A percentile compares a stretch with the other conserved stretches of the same genome.
These are phyloP conservation scores for Lucifuga dentata DNA, from an alignment of 2,113 vertebrate species.

Conservation along the genomic window DNA sequence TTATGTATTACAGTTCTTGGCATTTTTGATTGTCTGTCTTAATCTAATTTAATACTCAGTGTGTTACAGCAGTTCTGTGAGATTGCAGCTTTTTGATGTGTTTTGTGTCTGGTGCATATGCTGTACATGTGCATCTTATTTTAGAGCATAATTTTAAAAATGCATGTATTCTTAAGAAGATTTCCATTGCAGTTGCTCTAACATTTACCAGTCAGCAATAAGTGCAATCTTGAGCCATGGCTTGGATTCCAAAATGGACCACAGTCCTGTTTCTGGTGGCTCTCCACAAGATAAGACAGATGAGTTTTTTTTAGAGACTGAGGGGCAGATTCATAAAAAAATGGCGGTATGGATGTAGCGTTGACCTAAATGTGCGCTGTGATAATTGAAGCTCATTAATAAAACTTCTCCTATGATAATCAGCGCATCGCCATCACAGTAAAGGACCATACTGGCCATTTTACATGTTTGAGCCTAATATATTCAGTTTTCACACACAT, in stretches of 20 bases:
- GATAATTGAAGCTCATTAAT: too few relatives aligned
- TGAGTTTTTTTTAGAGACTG: conserved; percentile 6
- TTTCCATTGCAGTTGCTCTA: background rate
- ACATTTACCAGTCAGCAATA: conserved; percentile 23
- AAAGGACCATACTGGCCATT: too few relatives aligned
- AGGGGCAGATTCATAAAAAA: too few relatives aligned
- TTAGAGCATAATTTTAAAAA: conserved; percentile 7
- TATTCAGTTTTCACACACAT: too few relatives aligned
- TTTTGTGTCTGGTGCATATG: background rate
- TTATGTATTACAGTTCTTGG: conserved; percentile 3
- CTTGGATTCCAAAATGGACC: conserved; percentile 23
- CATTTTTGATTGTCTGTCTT: background rate
- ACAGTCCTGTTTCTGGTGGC: conserved; percentile 13
- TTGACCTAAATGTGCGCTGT: too few relatives aligned
- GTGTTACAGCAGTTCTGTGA: conserved; percentile 9
- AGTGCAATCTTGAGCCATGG: conserved; percentile 29
- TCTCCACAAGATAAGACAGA: conserved; percentile 17
- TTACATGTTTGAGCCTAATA: too few relatives aligned
- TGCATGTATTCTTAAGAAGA: conserved; percentile 22
- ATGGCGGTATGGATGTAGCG: too few relatives aligned
- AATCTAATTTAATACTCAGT: background rate
- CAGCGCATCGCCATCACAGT: too few relatives aligned
- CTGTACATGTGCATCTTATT: conserved; percentile 24
- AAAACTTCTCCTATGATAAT: too few relatives aligned
- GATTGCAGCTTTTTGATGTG: too few relatives aligned